phyloP scores from a whole-genome alignment of 1,140 invertebrate species.

The Drosophila ercepeae region DNA sequence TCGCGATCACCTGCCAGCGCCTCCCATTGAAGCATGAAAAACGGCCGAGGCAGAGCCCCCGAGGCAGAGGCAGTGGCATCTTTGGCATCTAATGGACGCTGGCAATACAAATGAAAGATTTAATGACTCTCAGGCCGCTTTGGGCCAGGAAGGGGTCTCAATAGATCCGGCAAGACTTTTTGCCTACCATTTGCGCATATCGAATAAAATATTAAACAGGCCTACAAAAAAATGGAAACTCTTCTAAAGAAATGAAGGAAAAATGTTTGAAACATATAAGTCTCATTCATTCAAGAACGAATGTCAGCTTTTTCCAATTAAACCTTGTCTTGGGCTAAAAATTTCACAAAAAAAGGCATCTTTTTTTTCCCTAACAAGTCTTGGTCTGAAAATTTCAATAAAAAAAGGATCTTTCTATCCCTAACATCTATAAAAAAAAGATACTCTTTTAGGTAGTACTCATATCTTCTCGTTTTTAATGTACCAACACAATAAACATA shows the following conservation, averaged over 20 bases:
- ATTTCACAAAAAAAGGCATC: too few relatives aligned
- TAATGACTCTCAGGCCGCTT: conserved; percentile 68
- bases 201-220: conserved; percentile 39
- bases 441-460: too few relatives aligned
- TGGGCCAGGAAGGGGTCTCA: conserved; percentile 42
- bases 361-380: too few relatives aligned
- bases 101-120: conserved; percentile 80
- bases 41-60: conserved; percentile 13
- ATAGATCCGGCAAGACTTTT: conserved; percentile 66
- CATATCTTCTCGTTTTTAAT: too few relatives aligned
- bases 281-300: too few relatives aligned
- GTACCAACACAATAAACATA: too few relatives aligned
- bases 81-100: conserved; percentile 76
- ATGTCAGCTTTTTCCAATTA: too few relatives aligned
- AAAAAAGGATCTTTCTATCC: too few relatives aligned
- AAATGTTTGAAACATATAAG: too few relatives aligned
- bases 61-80: conserved; percentile 31
- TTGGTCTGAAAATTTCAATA: too few relatives aligned
- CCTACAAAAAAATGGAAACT: conserved; percentile 6
- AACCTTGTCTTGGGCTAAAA: too few relatives aligned
- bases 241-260: neutral
- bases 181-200: conserved; percentile 55
- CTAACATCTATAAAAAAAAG: too few relatives aligned
- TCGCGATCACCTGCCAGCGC: conserved; percentile 57
- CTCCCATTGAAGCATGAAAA: conserved; percentile 74